These are phyloP conservation scores for Temnopleurus reevesii DNA, from an alignment of 53 echinoderm and acorn worm species.

Conservation along the genomic window DNA sequence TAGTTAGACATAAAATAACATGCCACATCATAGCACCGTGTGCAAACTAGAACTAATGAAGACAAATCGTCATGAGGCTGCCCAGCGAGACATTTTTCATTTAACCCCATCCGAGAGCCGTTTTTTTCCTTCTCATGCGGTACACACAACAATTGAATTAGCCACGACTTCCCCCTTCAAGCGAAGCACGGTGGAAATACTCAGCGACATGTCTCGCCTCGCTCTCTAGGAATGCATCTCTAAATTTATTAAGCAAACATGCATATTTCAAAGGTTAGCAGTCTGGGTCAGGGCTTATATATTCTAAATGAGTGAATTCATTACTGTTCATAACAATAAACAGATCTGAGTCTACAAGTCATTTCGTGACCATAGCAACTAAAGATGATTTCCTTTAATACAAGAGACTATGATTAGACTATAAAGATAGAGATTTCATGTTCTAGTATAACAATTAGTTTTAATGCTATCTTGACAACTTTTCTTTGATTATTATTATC, in stretches of 20 bases:
- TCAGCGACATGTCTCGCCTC: neutral
- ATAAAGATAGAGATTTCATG: too few relatives aligned
- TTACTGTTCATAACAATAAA: too few relatives aligned
- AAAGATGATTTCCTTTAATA: too few relatives aligned
- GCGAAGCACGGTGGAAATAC: neutral
- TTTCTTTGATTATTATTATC: too few relatives aligned
- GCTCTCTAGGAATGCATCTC: neutral
- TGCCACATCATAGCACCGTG: neutral
- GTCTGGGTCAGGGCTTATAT: neutral
- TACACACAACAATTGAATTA: slow-evolving; percentile 24
- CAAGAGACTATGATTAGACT: too few relatives aligned
- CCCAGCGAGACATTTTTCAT: slow-evolving; percentile 44
- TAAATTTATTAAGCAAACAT: neutral
- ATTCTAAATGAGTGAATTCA: too few relatives aligned
- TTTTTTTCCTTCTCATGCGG: neutral
- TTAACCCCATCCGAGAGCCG: neutral
- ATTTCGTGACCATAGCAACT: too few relatives aligned
- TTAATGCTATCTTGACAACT: too few relatives aligned
- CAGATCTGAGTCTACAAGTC: too few relatives aligned
- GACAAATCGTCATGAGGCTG: neutral
- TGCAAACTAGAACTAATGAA: slow-evolving; percentile 3
- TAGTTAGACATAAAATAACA: too few relatives aligned
- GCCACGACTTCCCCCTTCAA: slow-evolving; percentile 2
- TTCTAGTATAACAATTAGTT: too few relatives aligned
- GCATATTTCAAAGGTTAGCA: slow-evolving; percentile 6